Conservation (phyloP, 2,797 vertebrate genomes). For the Zenarchopterus dispar region DNA sequence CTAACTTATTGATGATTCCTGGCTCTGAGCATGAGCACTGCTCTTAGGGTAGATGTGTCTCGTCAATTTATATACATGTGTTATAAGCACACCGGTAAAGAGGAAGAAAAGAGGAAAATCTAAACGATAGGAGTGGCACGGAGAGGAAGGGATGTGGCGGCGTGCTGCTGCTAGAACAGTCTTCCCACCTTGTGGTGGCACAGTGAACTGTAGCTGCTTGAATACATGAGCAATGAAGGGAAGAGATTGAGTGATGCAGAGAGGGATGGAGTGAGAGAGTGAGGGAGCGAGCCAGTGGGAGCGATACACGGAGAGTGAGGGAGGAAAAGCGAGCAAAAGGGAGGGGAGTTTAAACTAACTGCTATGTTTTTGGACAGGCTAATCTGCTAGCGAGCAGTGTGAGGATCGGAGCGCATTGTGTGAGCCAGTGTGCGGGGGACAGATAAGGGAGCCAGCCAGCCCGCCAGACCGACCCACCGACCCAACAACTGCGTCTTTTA, state of each 20-base stretch:
- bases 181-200: slow-evolving; percentile 97
- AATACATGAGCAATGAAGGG: slow-evolving; percentile 70
- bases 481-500: slow-evolving; percentile 91
- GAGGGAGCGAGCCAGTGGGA: slow-evolving; percentile 54
- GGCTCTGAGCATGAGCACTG: slow-evolving; percentile 1
- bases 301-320: slow-evolving; percentile 50
- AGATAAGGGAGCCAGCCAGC: slow-evolving; percentile 96
- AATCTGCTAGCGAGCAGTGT: slow-evolving; percentile 98
- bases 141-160: slow-evolving; percentile 55
- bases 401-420: slow-evolving; percentile 96
- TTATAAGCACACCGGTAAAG: slow-evolving; percentile 18
- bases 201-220: slow-evolving; percentile 97
- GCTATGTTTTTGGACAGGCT: slow-evolving; percentile 99
- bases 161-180: slow-evolving; percentile 87
- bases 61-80: slow-evolving; percentile 9
- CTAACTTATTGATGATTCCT: slow-evolving; percentile 17
- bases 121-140: slow-evolving; percentile 68
- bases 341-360: slow-evolving; percentile 98
- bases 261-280: slow-evolving; percentile 60
- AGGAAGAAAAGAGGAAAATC: slow-evolving; percentile 45
- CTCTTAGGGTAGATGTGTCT: slow-evolving; percentile 9
- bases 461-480: slow-evolving; percentile 78
- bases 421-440: slow-evolving; percentile 87
- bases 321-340: slow-evolving; percentile 75
- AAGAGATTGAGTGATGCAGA: slow-evolving; percentile 50